Evolutionary conservation across 2,113 vertebrate species (phyloP).

Genomic region (Trogon surrucura): DNA sequence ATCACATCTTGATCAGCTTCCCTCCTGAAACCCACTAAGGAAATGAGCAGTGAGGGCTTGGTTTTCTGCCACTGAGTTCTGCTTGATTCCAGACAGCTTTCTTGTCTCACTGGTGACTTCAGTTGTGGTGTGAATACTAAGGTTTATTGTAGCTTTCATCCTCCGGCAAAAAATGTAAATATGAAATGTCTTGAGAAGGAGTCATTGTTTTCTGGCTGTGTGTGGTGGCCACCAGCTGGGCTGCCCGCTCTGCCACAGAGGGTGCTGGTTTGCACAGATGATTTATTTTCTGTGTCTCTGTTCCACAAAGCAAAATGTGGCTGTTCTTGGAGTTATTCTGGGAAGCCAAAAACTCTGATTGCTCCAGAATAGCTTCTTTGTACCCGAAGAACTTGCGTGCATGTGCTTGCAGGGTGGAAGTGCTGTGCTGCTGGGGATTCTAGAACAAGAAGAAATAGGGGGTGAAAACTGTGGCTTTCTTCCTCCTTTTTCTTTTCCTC

Average conservation of each 20-base stretch:
- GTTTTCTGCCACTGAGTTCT: not conserved
- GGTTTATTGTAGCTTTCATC: not conserved
- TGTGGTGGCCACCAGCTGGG: not conserved
- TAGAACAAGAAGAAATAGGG: not conserved
- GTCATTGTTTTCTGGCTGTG: not conserved
- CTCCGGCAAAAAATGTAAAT: not conserved
- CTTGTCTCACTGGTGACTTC: not conserved
- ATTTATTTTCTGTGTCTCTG: not conserved
- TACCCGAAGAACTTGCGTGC: not conserved
- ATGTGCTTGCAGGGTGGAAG: fast-evolving
- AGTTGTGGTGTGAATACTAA: not conserved
- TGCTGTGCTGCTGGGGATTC: not conserved
- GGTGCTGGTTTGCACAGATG: not conserved
- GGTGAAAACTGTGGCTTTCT: not conserved
- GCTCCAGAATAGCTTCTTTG: not conserved
- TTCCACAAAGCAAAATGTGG: not conserved
- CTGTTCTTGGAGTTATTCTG: not conserved
- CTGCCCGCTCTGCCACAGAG: fast-evolving
- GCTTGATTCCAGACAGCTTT: not conserved
- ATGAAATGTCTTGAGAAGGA: not conserved
- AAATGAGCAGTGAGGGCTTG: not conserved
- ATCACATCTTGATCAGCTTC: not conserved
- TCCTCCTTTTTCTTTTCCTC: too few species aligned
- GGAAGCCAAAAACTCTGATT: not conserved
- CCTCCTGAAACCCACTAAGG: not conserved